These are phyloP conservation scores for Spizella passerina DNA, from an alignment of 2,797 vertebrate genomes.

Conservation along the genomic window DNA sequence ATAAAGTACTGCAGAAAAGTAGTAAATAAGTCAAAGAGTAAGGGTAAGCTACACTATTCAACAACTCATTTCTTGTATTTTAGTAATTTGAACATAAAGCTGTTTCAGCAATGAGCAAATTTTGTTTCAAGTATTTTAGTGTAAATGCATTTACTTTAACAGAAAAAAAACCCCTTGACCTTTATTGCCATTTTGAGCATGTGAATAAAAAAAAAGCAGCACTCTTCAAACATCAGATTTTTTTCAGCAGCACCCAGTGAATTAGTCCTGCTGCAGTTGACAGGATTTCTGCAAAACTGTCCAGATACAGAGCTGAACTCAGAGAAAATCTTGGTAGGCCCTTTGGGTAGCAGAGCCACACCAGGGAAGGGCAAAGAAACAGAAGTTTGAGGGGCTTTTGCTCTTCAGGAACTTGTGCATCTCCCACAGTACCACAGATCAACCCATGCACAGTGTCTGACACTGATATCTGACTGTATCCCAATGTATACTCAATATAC, in stretches of 20 bases:
- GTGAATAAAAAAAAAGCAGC: neutral
- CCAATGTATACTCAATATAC: neutral
- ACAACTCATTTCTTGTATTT: neutral
- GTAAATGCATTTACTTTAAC: neutral
- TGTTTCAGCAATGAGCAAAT: neutral
- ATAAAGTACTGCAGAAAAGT: neutral
- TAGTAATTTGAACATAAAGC: neutral
- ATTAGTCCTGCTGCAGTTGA: neutral
- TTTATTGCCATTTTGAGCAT: neutral
- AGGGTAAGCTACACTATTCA: neutral
- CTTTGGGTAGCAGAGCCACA: neutral
- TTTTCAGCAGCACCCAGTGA: neutral
- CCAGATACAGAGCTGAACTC: fast-evolving
- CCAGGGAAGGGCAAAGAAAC: neutral
- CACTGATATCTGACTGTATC: too few relatives aligned
- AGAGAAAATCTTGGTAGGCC: neutral
- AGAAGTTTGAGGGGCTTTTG: neutral
- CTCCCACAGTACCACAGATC: neutral
- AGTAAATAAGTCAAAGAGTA: neutral
- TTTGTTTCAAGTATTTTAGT: neutral
- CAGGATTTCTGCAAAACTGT: neutral
- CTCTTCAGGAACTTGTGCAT: neutral
- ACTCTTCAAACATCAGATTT: neutral
- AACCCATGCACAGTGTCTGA: neutral
- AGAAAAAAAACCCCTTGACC: neutral